Base-by-base conservation (phyloP, 2,888 invertebrate genomes). In the Corbicula japonica region DNA sequence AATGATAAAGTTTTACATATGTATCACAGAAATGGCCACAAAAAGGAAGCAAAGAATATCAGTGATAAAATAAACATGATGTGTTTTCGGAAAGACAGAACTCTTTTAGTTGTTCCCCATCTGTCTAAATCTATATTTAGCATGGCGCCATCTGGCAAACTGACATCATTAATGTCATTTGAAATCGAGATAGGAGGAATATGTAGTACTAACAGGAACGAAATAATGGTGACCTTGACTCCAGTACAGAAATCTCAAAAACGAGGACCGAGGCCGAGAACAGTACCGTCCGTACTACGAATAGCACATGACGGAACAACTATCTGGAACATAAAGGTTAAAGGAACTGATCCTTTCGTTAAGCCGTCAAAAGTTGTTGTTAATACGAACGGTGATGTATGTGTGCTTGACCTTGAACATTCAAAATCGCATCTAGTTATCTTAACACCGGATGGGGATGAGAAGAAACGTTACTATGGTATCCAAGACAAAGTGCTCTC, bases 1-100 rank as follows among this genome's bases (percentile, higher is more conserved):
- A 79, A 83, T 35, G 76, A 83, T 30, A 79, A 73, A 61, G 44
- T 65, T 18, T 50, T 79, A 21, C 58, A 70, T 23, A 26, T 76
- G 5, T 83, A 79, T 46, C 79, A 83, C 46, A 73, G 75, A 73
- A 83, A 73, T 28, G 83, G 83, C 3, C 69, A 76, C 35, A 83
- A 76, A 44, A 83, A 79, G 60, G 83, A 79, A 60, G 38, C 69
- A 26, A 62, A 66, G 26, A 62, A 70, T 15, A 30, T 83, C 21
- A 76, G 65, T 32, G 30, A 48, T n/a, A 83, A 83, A 48, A 44
- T 83, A 0, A 66, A 70, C 18, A 68, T 68, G 60, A 34, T 79
- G 21, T 52, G 41, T 18, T 21, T 66, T 10, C 69, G 83, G 8
- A 63, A 76, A 66, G 83, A 83, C 44, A 70, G 66, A 21, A 56